Base-by-base conservation (phyloP, 2,113 vertebrate species). In the Pholis gunnellus region DNA sequence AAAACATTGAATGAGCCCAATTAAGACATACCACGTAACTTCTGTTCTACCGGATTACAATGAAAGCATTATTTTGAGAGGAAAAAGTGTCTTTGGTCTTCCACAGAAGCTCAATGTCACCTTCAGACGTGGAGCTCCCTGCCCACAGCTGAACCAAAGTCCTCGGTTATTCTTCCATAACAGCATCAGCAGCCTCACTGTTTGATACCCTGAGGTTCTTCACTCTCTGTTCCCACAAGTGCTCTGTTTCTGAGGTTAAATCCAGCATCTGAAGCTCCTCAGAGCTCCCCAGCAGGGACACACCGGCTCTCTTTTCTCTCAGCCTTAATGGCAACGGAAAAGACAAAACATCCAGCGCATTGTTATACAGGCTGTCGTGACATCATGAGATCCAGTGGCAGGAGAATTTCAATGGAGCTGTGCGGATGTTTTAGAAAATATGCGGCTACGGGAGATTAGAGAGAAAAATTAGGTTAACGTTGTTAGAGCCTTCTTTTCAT, bases 21-120 rank as follows among this genome's bases (percentile, higher is more conserved):
- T 61, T 34, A 68, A 6, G n/a, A 69, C 29, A 42, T 6, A 3
- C 65, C 66, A 50, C 67, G 82, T 15, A 52, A 31, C 6, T 57
- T n/a, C 7, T 74, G 34, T n/a, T 40, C 46, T 6, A 9, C 54
- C 63, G 50, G 57, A 79, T 70, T 44, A 63, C 50, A 64, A 78
- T 75, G 57, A 81, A 72, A 85, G 20, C 9, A 1, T 27, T 54
- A 14, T 27, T 80, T 59, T 82, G 14, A 82, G 70, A 68, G 71
- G 71, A 29, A 36, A 25, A 42, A 71, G 61, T 42, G 52, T 25
- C 72, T 86, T 79, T 82, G 68, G 78, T 88, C 75, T 85, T 46
- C 40, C n/a, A 48, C 61, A 67, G 48, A 75, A 18, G 68, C 69
- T 67, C 83, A 90, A 81, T 88, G 88, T 90, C 89, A 93, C 92